Evolutionary conservation across 2,888 invertebrate genomes (phyloP).

Genomic region (Hypomecis punctinalis): DNA sequence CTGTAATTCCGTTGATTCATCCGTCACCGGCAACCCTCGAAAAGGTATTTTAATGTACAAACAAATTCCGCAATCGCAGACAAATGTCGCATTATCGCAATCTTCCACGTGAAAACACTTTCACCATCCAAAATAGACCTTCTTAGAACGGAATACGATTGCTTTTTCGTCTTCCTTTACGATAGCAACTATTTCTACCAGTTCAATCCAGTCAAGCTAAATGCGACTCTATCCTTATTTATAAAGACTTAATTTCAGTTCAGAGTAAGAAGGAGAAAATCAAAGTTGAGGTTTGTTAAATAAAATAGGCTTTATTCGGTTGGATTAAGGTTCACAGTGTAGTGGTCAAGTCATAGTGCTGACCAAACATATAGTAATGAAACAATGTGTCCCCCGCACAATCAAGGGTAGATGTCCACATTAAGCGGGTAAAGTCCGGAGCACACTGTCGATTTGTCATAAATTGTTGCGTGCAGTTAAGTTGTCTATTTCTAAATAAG

Average conservation of each 20-base stretch:
- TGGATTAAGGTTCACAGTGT: constrained; percentile 24
- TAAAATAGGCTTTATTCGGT: constrained; percentile 20
- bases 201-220: neutral
- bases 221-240: constrained; percentile 1
- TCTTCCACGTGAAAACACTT: constrained; percentile 39
- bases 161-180: neutral
- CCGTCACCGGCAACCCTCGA: constrained; percentile 38
- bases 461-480: neutral
- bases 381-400: constrained; percentile 63
- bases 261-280: constrained; percentile 2
- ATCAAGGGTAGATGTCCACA: constrained; percentile 58
- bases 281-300: neutral
- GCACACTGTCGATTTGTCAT: constrained; percentile 24
- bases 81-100: constrained; percentile 44
- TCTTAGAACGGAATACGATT: constrained; percentile 11
- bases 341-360: constrained; percentile 45
- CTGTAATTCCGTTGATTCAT: constrained; percentile 43
- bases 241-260: neutral
- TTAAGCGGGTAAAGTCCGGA: constrained; percentile 51
- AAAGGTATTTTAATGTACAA: constrained; percentile 47
- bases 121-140: constrained; percentile 15
- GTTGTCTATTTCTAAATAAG: neutral
- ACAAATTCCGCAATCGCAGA: constrained; percentile 45
- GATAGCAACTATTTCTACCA: constrained; percentile 1
- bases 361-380: constrained; percentile 69